These are phyloP conservation scores for Cryptoprocta ferox DNA, from an alignment of 2,797 vertebrate species.

Conservation along the genomic window DNA sequence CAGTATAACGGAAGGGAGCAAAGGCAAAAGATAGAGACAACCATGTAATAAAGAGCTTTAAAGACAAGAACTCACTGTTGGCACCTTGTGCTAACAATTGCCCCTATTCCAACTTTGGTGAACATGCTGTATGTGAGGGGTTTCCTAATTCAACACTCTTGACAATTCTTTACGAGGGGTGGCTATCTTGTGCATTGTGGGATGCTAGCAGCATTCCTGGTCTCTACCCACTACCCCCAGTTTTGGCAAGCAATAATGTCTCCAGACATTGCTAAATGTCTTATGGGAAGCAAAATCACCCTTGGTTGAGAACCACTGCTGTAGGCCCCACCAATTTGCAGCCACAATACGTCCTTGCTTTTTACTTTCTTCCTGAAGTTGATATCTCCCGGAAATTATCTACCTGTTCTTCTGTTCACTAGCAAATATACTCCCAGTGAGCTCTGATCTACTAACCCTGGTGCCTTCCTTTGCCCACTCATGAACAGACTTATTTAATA, in stretches of 20 bases:
- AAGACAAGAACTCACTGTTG: neutral
- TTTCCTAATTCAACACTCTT: neutral
- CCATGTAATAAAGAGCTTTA: neutral
- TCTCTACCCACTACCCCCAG: neutral
- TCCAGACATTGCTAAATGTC: neutral
- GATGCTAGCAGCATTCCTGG: neutral
- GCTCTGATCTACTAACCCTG: neutral
- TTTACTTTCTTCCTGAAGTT: neutral
- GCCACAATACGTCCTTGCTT: neutral
- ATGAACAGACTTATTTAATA: neutral
- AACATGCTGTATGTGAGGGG: neutral
- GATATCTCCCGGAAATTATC: neutral
- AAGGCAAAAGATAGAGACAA: neutral
- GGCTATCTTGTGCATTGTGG: too few species aligned
- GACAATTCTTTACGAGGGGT: neutral
- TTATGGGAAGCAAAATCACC: neutral
- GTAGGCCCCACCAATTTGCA: neutral
- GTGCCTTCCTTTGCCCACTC: neutral
- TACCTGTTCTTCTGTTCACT: neutral
- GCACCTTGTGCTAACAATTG: neutral
- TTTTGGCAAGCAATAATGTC: neutral
- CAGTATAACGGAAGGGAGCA: neutral
- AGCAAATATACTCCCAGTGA: neutral
- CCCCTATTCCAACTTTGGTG: neutral
- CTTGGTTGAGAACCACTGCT: neutral